A percentile compares a stretch with the other conserved stretches of the same genome.
Conservation (phyloP, 2,888 invertebrate species). For the Stramonita haemastoma region DNA sequence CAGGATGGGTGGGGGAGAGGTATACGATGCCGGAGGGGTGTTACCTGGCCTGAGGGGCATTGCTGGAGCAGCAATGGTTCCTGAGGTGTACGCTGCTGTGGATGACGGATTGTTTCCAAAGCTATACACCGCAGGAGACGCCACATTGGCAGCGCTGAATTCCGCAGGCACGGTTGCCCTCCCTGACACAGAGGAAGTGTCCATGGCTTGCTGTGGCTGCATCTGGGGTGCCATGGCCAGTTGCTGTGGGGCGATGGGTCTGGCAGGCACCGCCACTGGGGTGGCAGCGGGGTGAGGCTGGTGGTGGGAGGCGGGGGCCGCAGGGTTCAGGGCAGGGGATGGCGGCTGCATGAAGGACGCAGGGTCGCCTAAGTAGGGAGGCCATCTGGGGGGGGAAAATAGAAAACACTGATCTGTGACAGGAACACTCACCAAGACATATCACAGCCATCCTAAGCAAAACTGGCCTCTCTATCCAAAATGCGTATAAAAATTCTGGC, state of each 20-base stretch:
- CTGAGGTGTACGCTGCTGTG: background rate
- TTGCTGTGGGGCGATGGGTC: background rate
- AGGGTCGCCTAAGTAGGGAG: background rate
- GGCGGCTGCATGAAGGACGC: background rate
- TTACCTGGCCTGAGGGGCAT: background rate
- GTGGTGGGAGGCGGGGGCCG: background rate
- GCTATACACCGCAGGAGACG: background rate
- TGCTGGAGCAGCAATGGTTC: background rate
- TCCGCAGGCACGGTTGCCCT: background rate
- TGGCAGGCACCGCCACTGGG: background rate
- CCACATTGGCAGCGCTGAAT: background rate
- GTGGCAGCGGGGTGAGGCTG: background rate
- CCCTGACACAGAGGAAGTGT: slow-evolving; percentile 2
- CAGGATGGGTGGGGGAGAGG: slow-evolving; percentile 32
- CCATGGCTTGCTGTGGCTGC: slow-evolving; percentile 36
- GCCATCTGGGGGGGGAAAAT: slow-evolving; percentile 11
- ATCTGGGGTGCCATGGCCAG: background rate
- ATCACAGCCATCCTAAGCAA: no score
- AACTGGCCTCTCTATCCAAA: no score
- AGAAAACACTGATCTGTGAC: no score
- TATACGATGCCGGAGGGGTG: background rate
- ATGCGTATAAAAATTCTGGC: no score
- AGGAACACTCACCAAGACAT: no score
- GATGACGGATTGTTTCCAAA: background rate
- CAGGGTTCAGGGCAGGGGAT: background rate